Percentiles rank a stretch among this genome's conserved stretches.
Evolutionary conservation across 2,113 vertebrate genomes (phyloP).

Genomic region (Solea solea): DNA sequence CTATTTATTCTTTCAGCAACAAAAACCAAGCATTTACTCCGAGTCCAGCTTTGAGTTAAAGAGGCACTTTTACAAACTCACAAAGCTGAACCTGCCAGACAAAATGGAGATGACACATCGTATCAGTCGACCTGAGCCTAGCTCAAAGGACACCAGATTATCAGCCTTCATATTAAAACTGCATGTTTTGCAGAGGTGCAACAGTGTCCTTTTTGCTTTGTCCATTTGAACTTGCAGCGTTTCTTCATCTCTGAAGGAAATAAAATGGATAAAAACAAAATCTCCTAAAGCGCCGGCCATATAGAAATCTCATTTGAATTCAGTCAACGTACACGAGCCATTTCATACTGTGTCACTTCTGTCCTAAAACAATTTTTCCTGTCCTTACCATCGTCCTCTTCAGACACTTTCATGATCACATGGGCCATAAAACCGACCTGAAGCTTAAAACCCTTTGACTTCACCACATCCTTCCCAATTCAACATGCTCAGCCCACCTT

Average conservation of each 20-base stretch:
- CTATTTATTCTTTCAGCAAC: constrained; percentile 57
- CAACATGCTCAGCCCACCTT: constrained; percentile 51
- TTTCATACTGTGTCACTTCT: constrained; percentile 1
- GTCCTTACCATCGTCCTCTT: constrained; percentile 9
- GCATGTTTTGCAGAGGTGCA: constrained; percentile 2
- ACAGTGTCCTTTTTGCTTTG: neutral
- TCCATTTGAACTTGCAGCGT: constrained; percentile 15
- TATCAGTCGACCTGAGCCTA: constrained; percentile 39
- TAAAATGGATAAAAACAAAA: neutral
- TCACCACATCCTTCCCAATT: constrained; percentile 20
- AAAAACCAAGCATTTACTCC: constrained; percentile 69
- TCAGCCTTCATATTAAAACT: neutral
- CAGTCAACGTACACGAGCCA: constrained; percentile 21
- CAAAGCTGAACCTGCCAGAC: constrained; percentile 78
- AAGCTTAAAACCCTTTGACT: neutral
- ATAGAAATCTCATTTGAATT: constrained; percentile 3
- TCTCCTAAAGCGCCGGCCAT: too few species aligned
- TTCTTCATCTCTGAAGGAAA: constrained; percentile 11
- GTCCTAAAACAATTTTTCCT: neutral
- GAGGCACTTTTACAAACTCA: constrained; percentile 48
- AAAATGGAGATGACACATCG: constrained; percentile 41
- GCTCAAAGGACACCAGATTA: constrained; percentile 40
- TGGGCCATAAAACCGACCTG: neutral
- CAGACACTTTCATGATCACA: neutral
- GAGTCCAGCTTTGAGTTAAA: constrained; percentile 72